A percentile compares a stretch with the other conserved stretches of the same genome.
Evolutionary conservation across 2,888 invertebrate species (phyloP).

Genomic region (Morinoia aosen): DNA sequence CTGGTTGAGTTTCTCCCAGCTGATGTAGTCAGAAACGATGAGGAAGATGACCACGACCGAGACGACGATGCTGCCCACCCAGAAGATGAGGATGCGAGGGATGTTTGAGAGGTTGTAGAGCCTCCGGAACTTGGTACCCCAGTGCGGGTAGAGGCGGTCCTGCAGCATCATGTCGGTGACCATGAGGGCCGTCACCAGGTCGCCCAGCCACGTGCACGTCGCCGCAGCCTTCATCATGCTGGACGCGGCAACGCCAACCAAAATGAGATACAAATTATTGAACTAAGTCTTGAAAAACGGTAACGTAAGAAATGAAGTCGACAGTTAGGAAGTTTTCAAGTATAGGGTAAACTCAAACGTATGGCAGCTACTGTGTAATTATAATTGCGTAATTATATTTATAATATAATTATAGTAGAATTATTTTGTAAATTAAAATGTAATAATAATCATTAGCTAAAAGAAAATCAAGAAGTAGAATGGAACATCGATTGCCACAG

Average conservation of each 20-base stretch:
- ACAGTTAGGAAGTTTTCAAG: background rate
- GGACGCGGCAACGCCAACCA: background rate
- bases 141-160: slow-evolving; percentile 74
- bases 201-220: slow-evolving; percentile 75
- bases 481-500: background rate
- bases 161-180: slow-evolving; percentile 75
- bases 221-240: slow-evolving; percentile 74
- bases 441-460: too few relatives aligned
- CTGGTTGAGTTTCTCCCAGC: slow-evolving; percentile 74
- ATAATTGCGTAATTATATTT: too few relatives aligned
- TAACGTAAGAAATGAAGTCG: background rate
- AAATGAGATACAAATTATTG: background rate
- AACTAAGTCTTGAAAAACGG: background rate
- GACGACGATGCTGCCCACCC: slow-evolving; percentile 72
- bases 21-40: slow-evolving; percentile 74
- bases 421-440: too few relatives aligned
- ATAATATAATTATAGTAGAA: too few relatives aligned
- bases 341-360: background rate
- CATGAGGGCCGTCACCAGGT: slow-evolving; percentile 75
- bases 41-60: slow-evolving; percentile 73
- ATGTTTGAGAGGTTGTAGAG: slow-evolving; percentile 72
- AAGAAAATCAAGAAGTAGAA: background rate
- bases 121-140: slow-evolving; percentile 71
- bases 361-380: background rate
- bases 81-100: slow-evolving; percentile 74